These are phyloP conservation scores for Channa maculata DNA, from an alignment of 2,113 vertebrate genomes.

Conservation along the genomic window DNA sequence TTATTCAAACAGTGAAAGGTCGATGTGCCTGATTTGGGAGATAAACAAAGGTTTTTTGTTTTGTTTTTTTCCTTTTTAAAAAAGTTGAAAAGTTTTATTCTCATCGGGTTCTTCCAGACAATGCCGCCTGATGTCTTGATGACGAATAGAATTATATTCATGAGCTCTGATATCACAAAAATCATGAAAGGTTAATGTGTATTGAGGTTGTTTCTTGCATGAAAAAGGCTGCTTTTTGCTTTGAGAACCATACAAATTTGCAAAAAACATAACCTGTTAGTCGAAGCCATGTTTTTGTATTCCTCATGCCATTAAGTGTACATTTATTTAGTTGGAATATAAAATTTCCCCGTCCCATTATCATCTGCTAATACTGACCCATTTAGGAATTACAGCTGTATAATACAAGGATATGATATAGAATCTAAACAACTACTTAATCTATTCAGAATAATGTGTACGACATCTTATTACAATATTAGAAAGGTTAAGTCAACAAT, in stretches of 20 bases:
- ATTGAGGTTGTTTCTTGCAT: background rate
- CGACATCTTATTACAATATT: no score
- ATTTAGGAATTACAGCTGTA: no score
- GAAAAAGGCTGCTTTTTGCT: background rate
- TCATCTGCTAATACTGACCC: background rate
- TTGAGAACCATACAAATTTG: no score
- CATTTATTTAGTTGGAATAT: no score
- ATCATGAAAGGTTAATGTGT: background rate
- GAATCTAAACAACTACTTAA: no score
- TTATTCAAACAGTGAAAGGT: background rate
- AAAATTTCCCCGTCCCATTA: background rate
- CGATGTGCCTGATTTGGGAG: background rate
- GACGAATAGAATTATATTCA: slow-evolving; percentile 15
- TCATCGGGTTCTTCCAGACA: background rate
- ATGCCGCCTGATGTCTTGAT: background rate
- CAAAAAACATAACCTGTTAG: no score
- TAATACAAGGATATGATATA: no score
- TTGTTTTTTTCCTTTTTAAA: background rate
- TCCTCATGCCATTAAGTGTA: background rate
- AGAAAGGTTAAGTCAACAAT: background rate
- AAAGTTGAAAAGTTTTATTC: background rate
- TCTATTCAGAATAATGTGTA: no score
- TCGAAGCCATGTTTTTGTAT: background rate
- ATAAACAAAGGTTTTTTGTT: background rate
- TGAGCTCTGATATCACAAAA: slow-evolving; percentile 14